Evolutionary conservation across 1,140 invertebrate species (phyloP), one percentile per base, ranked within the genome.

Genomic region (Cherax destructor): DNA sequence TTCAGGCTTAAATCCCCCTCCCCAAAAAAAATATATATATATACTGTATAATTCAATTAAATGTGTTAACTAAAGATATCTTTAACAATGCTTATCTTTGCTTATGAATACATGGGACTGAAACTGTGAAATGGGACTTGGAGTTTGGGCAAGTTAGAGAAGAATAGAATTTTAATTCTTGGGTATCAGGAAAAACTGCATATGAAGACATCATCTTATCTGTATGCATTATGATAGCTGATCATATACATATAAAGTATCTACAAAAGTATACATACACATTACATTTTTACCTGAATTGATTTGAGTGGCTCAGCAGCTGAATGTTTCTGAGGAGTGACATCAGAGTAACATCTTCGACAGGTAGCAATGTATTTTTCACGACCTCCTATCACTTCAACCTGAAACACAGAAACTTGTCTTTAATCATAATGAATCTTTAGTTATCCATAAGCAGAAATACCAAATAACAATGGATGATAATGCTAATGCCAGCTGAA

Each of bases 341-440:
- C 16, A 77, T n/a, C 18, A 81, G 83, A 86, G 92, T 95, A 95
- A 93, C 96, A 96, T 5, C 94, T 94, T 41, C 96, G 93, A 93
- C 96, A 96, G 5, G 96, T 95, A 11, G 96, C 95, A 93, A 96
- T 94, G 93, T 96, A 96, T 90, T 95, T 96, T 72, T 96, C 96
- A 52, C 95, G 94, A 21, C 96, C 96, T 50, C 96, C 96, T 92
- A 96, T 96, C 30, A 96, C 94, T 93, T 96, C 96, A 78, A 96
- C 94, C 95, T 96, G 93, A 56, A 94, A 94, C 49, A 83, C 30
- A 41, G 30, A 65, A 21, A 65, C 13, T 5, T 65, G 4, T 18
- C 1, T 65, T 65, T 18, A 18, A 21, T 16, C 30, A 41, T 41
- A 41, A 41, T 41, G 30, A 41, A 41, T 65, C 61, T 18, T 6